Conservation (phyloP, 2,797 vertebrate genomes). For the Antrozous pallidus region DNA sequence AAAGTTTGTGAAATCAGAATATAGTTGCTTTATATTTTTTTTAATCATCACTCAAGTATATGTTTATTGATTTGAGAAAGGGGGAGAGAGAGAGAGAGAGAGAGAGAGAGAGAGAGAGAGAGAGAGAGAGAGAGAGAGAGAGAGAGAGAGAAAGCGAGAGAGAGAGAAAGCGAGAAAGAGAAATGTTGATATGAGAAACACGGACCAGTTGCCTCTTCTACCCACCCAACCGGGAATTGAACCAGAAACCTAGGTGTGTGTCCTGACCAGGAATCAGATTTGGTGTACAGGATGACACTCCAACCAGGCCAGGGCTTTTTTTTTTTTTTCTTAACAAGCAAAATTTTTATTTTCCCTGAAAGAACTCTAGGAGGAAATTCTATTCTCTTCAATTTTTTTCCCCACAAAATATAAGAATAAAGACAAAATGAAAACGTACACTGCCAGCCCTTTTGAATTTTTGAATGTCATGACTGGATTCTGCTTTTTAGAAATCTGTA, state of each 20-base stretch:
- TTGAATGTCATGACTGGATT: neutral
- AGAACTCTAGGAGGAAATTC: neutral
- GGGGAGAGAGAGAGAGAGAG: neutral
- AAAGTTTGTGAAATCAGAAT: conserved; percentile 19
- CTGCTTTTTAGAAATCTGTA: neutral
- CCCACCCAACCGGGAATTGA: neutral
- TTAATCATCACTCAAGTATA: neutral
- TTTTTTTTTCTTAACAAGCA: neutral
- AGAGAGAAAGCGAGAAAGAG: neutral
- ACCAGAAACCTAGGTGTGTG: neutral
- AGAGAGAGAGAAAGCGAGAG: neutral
- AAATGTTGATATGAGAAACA: neutral
- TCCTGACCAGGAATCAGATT: neutral
- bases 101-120: neutral
- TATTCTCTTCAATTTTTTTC: neutral
- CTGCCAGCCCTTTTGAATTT: neutral
- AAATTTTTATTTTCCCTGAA: neutral
- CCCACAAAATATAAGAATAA: neutral
- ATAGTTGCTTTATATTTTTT: neutral
- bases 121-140: neutral
- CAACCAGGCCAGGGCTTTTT: neutral
- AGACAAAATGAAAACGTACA: conserved; percentile 20
- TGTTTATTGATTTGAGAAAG: neutral
- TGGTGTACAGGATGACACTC: neutral
- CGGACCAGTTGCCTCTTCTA: neutral